These are phyloP conservation scores for Erannis defoliaria DNA, from an alignment of 2,888 invertebrate species.

Conservation along the genomic window DNA sequence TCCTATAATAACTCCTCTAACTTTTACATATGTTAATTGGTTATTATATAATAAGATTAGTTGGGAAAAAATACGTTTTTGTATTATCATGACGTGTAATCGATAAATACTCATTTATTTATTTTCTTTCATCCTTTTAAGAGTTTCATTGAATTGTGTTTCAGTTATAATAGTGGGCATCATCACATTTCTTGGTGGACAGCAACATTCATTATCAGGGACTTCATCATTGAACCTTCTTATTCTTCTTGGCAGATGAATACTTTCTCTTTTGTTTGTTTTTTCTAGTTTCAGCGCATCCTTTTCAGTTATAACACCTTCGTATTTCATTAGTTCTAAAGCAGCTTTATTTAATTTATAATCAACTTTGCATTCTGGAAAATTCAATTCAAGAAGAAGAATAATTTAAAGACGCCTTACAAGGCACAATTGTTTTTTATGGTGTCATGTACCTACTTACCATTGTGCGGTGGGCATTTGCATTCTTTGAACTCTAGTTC, in stretches of 20 bases:
- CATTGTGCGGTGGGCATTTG: slow-evolving; percentile 60
- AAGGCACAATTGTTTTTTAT: too few relatives aligned
- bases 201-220: slow-evolving; percentile 59
- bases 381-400: not conserved
- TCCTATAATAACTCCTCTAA: too few relatives aligned
- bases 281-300: slow-evolving; percentile 43
- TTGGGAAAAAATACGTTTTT: not conserved
- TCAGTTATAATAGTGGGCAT: slow-evolving; percentile 71
- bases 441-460: too few relatives aligned
- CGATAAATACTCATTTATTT: not conserved
- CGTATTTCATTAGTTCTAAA: slow-evolving; percentile 58
- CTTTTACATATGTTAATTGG: too few relatives aligned
- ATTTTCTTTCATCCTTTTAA: slow-evolving; percentile 42
- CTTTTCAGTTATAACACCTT: slow-evolving; percentile 55
- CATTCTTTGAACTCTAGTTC: slow-evolving; percentile 48
- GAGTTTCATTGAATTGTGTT: slow-evolving; percentile 57
- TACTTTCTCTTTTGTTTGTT: slow-evolving; percentile 26
- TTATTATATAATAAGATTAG: not conserved
- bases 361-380: slow-evolving; percentile 63
- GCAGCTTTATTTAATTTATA: slow-evolving; percentile 62
- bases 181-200: slow-evolving; percentile 56
- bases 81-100: not conserved
- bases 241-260: slow-evolving; percentile 5
- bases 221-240: slow-evolving; percentile 36
- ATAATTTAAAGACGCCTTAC: too few relatives aligned